Percentiles rank a stretch among this genome's conserved stretches.
phyloP scores from a whole-genome alignment of 2,113 vertebrate species.

The Gobius niger region DNA sequence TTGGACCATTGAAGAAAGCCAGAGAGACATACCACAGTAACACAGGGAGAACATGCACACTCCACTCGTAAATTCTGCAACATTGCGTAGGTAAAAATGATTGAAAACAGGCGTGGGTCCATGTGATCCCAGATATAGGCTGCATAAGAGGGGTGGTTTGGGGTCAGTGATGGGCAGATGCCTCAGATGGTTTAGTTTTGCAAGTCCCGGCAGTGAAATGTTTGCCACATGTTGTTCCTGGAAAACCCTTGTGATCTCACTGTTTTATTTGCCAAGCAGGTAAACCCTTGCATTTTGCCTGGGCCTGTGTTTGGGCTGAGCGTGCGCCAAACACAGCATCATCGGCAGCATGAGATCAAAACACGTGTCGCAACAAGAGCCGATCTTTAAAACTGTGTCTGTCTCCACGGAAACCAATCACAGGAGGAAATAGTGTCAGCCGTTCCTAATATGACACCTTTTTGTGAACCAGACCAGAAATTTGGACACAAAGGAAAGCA shows the following conservation, averaged over 20 bases:
- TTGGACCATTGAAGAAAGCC: not conserved
- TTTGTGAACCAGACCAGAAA: not conserved
- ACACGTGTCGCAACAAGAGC: not conserved
- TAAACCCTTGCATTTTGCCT: constrained; percentile 35
- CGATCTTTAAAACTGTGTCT: not conserved
- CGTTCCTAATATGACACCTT: not conserved
- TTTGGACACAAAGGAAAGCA: not conserved
- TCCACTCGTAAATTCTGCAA: not conserved
- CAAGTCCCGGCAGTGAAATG: not conserved
- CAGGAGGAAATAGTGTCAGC: not conserved
- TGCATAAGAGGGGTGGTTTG: not conserved
- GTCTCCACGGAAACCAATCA: constrained; percentile 6
- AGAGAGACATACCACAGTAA: not conserved
- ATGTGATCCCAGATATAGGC: not conserved
- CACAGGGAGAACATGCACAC: not conserved
- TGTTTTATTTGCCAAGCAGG: constrained; percentile 1
- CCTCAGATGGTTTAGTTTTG: not conserved
- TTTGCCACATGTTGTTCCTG: not conserved
- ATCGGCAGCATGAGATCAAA: not conserved
- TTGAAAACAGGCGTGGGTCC: not conserved
- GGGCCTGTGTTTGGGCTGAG: constrained; percentile 15
- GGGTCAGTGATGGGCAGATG: not conserved
- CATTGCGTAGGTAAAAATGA: not conserved
- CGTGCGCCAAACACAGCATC: constrained; percentile 1
- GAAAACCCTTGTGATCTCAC: constrained; percentile 27